These are phyloP conservation scores for Lagopus leucura DNA, from an alignment of 2,113 vertebrate species.

Conservation along the genomic window DNA sequence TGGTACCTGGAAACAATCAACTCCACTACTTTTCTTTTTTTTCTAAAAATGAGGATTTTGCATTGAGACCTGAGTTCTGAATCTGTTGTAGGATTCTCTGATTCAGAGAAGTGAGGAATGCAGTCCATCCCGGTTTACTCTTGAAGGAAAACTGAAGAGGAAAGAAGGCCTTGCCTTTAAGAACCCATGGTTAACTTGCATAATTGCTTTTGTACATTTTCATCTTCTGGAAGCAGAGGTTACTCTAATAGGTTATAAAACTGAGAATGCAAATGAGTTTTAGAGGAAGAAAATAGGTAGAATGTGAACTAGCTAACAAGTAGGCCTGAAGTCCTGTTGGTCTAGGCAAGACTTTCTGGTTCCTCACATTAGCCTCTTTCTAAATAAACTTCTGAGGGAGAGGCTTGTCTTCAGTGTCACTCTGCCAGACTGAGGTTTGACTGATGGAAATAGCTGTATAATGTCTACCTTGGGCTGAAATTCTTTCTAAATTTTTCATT, in stretches of 20 bases:
- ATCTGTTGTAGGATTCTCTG: not conserved
- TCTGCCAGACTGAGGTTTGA: not conserved
- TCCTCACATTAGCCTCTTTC: rapidly evolving
- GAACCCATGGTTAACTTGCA: not conserved
- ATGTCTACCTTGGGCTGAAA: not conserved
- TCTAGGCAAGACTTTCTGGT: not conserved
- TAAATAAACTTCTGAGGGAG: not conserved
- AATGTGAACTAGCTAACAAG: not conserved
- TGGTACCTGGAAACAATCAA: not conserved
- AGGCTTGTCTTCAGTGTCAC: not conserved
- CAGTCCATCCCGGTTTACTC: not conserved
- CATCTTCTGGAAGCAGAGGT: not conserved
- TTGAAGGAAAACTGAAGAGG: not conserved
- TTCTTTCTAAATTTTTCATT: not conserved
- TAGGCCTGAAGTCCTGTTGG: not conserved
- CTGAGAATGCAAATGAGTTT: not conserved
- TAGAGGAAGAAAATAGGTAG: not conserved
- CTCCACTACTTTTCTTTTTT: rapidly evolving
- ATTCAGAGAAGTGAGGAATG: not conserved
- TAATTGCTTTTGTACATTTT: not conserved
- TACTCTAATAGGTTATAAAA: not conserved
- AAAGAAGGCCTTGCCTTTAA: not conserved
- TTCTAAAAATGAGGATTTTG: not conserved
- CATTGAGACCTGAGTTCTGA: not conserved
- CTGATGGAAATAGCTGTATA: rapidly evolving